Evolutionary conservation across 2,888 invertebrate genomes (phyloP).

Genomic region (Amphipyra berbera): DNA sequence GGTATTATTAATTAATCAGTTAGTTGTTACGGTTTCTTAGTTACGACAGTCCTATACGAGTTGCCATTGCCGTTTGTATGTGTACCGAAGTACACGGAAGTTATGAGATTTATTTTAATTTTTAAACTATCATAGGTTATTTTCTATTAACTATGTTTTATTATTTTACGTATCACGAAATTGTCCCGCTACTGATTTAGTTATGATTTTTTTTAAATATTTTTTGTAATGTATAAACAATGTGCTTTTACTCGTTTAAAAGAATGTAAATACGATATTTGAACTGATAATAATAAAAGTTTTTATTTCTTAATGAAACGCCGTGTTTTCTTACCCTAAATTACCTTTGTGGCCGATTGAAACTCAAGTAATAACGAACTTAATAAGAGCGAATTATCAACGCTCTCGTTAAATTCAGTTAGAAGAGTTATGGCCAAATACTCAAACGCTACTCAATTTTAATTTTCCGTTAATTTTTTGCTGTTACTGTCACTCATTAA

Average conservation of each 20-base stretch:
- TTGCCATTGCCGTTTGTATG: slow-evolving; percentile 77
- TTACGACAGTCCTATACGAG: slow-evolving; percentile 75
- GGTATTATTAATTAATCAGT: slow-evolving; percentile 58
- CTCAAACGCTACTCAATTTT: too few species aligned
- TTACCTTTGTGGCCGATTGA: not conserved
- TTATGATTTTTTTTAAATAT: slow-evolving; percentile 70
- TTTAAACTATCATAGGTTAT: slow-evolving; percentile 71
- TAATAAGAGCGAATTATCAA: slow-evolving; percentile 31
- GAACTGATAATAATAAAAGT: slow-evolving; percentile 90
- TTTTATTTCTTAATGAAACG: slow-evolving; percentile 87
- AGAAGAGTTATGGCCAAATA: slow-evolving; percentile 5
- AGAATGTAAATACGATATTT: slow-evolving; percentile 90
- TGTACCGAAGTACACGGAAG: slow-evolving; percentile 67
- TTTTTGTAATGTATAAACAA: slow-evolving; percentile 84
- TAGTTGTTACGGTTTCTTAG: slow-evolving; percentile 69
- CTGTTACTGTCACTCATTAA: too few species aligned
- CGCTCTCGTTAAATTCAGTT: slow-evolving; percentile 30
- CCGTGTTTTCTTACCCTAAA: slow-evolving; percentile 61
- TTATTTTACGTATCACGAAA: slow-evolving; percentile 77
- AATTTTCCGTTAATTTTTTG: too few species aligned
- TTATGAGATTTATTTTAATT: slow-evolving; percentile 79
- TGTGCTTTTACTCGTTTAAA: slow-evolving; percentile 89
- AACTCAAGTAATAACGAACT: slow-evolving; percentile 22
- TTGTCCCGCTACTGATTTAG: slow-evolving; percentile 75
- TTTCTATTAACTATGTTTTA: slow-evolving; percentile 72